Evolutionary conservation across 35 echinoderm and acorn worm species (phyloP).

Genomic region (Heliocidaris erythrogramma): DNA sequence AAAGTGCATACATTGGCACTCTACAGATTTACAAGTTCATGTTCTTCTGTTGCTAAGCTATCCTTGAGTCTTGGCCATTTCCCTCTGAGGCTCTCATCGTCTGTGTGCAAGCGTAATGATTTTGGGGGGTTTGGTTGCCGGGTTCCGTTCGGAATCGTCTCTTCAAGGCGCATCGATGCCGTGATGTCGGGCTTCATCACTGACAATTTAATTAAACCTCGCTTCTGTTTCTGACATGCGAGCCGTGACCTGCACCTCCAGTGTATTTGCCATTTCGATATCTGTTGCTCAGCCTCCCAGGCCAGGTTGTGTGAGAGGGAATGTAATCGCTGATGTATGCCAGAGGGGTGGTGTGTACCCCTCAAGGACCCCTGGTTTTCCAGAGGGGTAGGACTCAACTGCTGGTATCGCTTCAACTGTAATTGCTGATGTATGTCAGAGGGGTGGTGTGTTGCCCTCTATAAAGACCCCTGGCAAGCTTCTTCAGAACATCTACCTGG

Average conservation of each 20-base stretch:
- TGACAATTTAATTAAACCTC: conserved; percentile 42
- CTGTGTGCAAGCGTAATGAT: neutral
- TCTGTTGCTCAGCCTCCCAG: neutral
- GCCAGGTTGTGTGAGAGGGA: neutral
- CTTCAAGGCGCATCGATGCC: neutral
- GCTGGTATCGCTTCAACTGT: neutral
- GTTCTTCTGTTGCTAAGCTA: neutral
- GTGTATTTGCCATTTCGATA: conserved; percentile 1
- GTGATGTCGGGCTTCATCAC: conserved; percentile 27
- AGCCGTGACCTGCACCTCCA: conserved; percentile 23
- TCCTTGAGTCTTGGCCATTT: no score
- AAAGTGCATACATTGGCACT: no score
- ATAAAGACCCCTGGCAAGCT: neutral
- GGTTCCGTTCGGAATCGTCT: neutral
- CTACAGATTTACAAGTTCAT: neutral
- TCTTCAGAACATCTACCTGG: neutral
- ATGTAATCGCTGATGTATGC: neutral
- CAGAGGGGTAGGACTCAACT: no score
- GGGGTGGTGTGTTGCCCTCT: neutral
- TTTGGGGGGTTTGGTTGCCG: neutral
- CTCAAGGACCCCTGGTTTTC: neutral
- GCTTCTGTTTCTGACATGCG: conserved; percentile 24
- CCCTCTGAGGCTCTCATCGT: no score
- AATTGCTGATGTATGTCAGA: neutral
- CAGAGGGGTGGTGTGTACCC: neutral